Conservation (phyloP, 2,888 invertebrate genomes). For the Branchellion lobata region DNA sequence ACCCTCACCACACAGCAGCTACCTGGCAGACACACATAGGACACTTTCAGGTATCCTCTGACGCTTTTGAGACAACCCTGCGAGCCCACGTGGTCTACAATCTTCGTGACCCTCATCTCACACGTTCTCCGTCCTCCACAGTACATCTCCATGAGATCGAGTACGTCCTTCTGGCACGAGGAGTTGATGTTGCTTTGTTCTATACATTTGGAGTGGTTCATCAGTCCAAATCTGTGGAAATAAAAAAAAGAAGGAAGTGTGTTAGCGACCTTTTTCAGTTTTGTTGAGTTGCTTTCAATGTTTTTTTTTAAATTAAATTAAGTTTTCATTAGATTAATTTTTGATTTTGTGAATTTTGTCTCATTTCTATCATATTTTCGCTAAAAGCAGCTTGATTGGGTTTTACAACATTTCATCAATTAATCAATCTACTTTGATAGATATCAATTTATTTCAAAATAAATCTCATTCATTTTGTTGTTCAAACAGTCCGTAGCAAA, state of each 20-base stretch:
- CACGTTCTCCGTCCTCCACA: neutral
- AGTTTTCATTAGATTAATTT: no score
- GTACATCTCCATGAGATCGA: neutral
- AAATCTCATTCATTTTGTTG: neutral
- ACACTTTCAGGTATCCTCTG: neutral
- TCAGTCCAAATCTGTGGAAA: neutral
- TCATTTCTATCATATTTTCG: no score
- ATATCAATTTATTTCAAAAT: neutral
- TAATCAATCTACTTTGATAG: neutral
- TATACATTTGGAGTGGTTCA: neutral
- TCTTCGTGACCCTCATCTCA: neutral
- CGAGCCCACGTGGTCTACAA: neutral
- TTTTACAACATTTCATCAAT: neutral
- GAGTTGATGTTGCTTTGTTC: neutral
- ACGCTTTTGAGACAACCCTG: neutral
- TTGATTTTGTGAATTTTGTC: no score
- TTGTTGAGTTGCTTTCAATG: neutral
- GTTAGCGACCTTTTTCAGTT: neutral
- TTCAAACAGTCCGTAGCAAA: no score
- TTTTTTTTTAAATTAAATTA: no score
- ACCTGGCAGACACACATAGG: neutral
- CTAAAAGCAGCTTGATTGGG: no score
- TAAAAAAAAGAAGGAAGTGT: neutral
- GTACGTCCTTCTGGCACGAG: neutral
- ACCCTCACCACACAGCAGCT: neutral